These are phyloP conservation scores for Zosterops japonicus DNA, from an alignment of 2,113 vertebrate genomes.

Conservation along the genomic window DNA sequence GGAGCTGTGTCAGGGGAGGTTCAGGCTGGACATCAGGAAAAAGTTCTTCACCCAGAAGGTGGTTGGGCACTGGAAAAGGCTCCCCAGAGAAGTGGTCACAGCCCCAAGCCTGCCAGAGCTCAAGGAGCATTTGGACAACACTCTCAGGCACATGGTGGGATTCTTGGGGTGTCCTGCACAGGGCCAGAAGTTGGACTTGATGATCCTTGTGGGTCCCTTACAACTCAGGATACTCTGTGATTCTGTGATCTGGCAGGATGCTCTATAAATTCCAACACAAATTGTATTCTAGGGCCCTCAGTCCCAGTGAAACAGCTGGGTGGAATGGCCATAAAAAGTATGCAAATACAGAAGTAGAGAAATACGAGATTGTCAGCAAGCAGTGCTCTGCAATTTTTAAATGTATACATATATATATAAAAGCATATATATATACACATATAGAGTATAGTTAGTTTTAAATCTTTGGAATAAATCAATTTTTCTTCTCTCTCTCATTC, in stretches of 20 bases:
- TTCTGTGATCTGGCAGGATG: conserved; percentile 59
- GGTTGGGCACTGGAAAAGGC: background rate
- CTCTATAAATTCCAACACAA: conserved; percentile 71
- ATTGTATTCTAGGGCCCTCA: conserved; percentile 39
- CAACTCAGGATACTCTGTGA: background rate
- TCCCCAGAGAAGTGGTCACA: background rate
- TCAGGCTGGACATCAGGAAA: background rate
- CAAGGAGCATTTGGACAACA: background rate
- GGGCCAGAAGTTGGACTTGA: background rate
- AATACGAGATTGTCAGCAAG: conserved; percentile 84
- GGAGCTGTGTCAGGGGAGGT: background rate
- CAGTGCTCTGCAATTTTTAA: conserved; percentile 78
- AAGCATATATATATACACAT: conserved; percentile 64
- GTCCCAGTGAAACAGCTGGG: conserved; percentile 67
- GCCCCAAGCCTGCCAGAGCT: background rate
- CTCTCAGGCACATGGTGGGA: background rate
- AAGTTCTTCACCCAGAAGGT: background rate
- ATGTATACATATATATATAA: conserved; percentile 62
- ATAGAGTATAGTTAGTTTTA: conserved; percentile 73
- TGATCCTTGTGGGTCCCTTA: background rate
- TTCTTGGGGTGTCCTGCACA: background rate
- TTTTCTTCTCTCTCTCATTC: conserved; percentile 59
- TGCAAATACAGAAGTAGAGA: conserved; percentile 75
- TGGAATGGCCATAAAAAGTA: conserved; percentile 75
- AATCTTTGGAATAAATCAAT: conserved; percentile 85